Evolutionary conservation across 2,113 vertebrate species (phyloP), one percentile per base, ranked within the genome.

Genomic region (Vidua chalybeata): DNA sequence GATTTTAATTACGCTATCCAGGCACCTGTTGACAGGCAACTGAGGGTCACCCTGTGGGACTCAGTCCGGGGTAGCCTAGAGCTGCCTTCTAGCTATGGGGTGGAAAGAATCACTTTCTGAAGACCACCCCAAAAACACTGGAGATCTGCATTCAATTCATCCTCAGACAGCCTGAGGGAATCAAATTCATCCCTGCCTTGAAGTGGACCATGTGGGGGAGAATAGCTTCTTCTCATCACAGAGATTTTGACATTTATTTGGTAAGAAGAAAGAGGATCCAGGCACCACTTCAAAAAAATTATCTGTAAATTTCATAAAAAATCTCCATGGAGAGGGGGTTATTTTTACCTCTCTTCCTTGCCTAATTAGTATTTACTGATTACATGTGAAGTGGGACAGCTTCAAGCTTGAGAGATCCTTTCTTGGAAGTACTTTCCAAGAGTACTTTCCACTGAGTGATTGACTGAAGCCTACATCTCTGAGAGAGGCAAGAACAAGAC

Each of bases 341-440:
- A 56, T 64, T 73, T 90, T 90, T 92, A 49, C 37, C 37, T 62
- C 63, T 86, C 37, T 69, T 95, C 48, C 33, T 93, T 26, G 24
- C 30, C 39, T 59, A 75, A 79, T 79, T 68, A 68, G 56, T 83
- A 90, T 82, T 82, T 88, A 64, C 49, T 90, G 52, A 71, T 83
- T 90, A 59, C 35, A 61, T 22, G 27, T 48, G 64, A 88, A 93
- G 33, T 55, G 56, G 39, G 74, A 87, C 48, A 87, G 23, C 43
- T 63, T 85, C 75, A 71, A 88, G 62, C 39, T 84, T 68, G 39
- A 93, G 74, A 69, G 18, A 73, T 48, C 58, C 67, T 88, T 79
- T 83, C 79, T 89, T 72, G n/a, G 68, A 86, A 96, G 22, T 59
- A 55, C 35, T 74, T 87, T 95, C 58, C n/a, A n/a, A n/a, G n/a